A percentile compares a stretch with the other conserved stretches of the same genome.
These are phyloP conservation scores for Desmophyllum pertusum DNA, from an alignment of 92 coral and sea anemone species.

Conservation along the genomic window DNA sequence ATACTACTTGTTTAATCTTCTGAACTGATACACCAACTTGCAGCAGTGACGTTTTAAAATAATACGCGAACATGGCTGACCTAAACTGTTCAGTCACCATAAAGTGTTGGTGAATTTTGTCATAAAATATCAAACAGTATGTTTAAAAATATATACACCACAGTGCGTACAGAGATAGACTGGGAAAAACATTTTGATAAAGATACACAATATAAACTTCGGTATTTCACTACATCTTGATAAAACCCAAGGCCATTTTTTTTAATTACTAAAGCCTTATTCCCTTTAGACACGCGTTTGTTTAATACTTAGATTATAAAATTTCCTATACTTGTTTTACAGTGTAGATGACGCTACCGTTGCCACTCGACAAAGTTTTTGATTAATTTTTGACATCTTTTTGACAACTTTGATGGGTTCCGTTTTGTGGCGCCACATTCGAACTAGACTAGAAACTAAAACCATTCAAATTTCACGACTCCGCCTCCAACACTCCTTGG, in stretches of 20 bases:
- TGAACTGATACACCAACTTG: conserved; percentile 44
- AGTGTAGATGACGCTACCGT: too few species aligned
- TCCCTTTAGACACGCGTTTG: conserved; percentile 13
- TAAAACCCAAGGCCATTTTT: conserved; percentile 39
- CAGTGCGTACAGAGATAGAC: conserved; percentile 25
- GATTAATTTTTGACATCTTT: too few species aligned
- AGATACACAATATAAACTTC: conserved; percentile 34
- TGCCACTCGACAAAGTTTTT: too few species aligned
- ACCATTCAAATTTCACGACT: too few species aligned
- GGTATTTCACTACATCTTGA: conserved; percentile 18
- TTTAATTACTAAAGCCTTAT: background rate
- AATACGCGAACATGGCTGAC: conserved; percentile 24
- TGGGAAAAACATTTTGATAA: conserved; percentile 27
- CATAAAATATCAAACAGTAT: conserved; percentile 50
- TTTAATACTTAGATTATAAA: conserved; percentile 26
- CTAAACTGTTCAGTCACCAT: too few species aligned
- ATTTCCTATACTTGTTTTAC: conserved; percentile 14
- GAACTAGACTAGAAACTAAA: too few species aligned
- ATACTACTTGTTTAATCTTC: conserved; percentile 30
- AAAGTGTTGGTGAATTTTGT: conserved; percentile 34
- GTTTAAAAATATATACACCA: conserved; percentile 55
- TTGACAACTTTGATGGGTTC: too few species aligned
- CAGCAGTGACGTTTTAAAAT: conserved; percentile 30
- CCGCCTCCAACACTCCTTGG: too few species aligned
- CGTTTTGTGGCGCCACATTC: too few species aligned